Conservation (phyloP, 2,113 vertebrate genomes). For the Brachionichthys hirsutus region DNA sequence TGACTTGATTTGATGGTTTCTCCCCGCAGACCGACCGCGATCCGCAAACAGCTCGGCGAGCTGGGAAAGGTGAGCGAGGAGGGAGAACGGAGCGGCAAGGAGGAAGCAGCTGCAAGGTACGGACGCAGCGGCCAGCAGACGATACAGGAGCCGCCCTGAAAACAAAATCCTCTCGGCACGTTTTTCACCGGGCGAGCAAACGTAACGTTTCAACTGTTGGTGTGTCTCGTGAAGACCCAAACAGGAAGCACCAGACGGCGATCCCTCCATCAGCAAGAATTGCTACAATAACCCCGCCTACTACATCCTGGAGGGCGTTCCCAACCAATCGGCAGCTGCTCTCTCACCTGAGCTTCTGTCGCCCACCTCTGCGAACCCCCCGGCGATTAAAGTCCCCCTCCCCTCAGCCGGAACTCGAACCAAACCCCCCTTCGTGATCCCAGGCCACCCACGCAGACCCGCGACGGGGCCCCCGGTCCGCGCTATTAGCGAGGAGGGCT, state of each 20-base stretch:
- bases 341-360: conserved; percentile 74
- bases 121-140: neutral
- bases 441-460: conserved; percentile 55
- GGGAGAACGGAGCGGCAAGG: conserved; percentile 81
- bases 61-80: conserved; percentile 85
- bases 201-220: neutral
- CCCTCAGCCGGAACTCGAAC: conserved; percentile 60
- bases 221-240: conserved; percentile 75
- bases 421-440: conserved; percentile 73
- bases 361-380: conserved; percentile 59
- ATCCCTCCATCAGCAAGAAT: conserved; percentile 82
- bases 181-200: neutral
- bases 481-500: conserved; percentile 80
- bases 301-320: conserved; percentile 94
- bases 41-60: conserved; percentile 78
- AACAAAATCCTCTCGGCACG: neutral
- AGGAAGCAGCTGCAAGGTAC: conserved; percentile 79
- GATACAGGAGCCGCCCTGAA: neutral
- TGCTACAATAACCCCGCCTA: conserved; percentile 98
- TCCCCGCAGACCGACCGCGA: conserved; percentile 72
- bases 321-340: conserved; percentile 85
- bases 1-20: too few relatives aligned
- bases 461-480: conserved; percentile 60
- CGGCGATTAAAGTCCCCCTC: conserved; percentile 62
- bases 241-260: conserved; percentile 77